Conservation (phyloP, 2,888 invertebrate genomes). For the Mythimna lalbum region DNA sequence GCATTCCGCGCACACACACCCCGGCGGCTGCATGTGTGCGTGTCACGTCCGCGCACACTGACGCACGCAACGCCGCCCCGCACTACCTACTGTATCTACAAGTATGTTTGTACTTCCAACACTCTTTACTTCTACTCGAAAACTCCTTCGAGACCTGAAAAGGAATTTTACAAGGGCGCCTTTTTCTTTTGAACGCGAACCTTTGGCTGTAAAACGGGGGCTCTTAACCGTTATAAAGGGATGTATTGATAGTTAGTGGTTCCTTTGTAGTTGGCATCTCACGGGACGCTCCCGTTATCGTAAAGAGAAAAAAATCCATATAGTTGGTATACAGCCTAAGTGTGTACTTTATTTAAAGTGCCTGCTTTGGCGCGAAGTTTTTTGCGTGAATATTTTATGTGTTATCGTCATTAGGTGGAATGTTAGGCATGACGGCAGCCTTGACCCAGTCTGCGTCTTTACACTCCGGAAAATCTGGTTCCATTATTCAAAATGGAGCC, state of each 20-base stretch:
- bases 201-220: slow-evolving; percentile 82
- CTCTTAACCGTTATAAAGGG: slow-evolving; percentile 80
- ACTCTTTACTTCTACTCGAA: slow-evolving; percentile 71
- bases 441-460: slow-evolving; percentile 59
- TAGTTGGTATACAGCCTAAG: slow-evolving; percentile 55
- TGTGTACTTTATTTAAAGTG: slow-evolving; percentile 58
- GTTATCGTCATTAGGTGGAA: slow-evolving; percentile 45
- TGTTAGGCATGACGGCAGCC: slow-evolving; percentile 55
- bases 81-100: slow-evolving; percentile 76
- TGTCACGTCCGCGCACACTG: slow-evolving; percentile 80
- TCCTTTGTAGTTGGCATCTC: slow-evolving; percentile 80
- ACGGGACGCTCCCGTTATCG: slow-evolving; percentile 72
- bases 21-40: slow-evolving; percentile 52
- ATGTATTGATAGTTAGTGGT: slow-evolving; percentile 78
- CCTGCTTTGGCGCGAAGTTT: slow-evolving; percentile 42
- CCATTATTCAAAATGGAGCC: slow-evolving; percentile 52
- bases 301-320: slow-evolving; percentile 73
- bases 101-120: slow-evolving; percentile 71
- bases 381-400: slow-evolving; percentile 52
- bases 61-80: slow-evolving; percentile 75
- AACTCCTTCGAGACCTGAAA: slow-evolving; percentile 88
- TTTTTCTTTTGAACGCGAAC: slow-evolving; percentile 83
- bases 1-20: slow-evolving; percentile 79
- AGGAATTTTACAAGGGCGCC: slow-evolving; percentile 86
- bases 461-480: slow-evolving; percentile 60